Evolutionary conservation across 2,888 invertebrate species (phyloP), one percentile per base, ranked within the genome.

Genomic region (Pristionchus maxplancki): DNA sequence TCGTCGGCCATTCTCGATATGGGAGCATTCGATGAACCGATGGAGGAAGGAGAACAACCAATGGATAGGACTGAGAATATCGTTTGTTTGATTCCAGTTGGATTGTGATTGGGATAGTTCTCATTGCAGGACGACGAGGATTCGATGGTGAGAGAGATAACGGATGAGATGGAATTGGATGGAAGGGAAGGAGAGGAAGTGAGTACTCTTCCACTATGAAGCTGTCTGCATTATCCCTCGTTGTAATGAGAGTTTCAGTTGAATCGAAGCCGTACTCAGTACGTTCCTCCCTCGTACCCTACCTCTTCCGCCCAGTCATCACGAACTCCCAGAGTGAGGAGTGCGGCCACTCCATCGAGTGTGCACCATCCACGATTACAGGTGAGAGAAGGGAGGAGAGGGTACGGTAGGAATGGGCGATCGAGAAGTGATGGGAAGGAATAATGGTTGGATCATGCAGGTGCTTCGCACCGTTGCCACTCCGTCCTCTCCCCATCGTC

Each of bases 61-160:
- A 53, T 50, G 58, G 37, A 84, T 6, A 62, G 62, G 48, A 34
- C 24, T 34, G 62, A 62, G 28, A 5, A 48, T 4, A 81, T 81
- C 28, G 81, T 81, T 17, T 28, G 50, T 13, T 1, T 34, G 13
- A 3, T 67, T 31, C 31, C 17, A 13, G 31, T 15, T 31, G 1
- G 64, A 31, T 4, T 8, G 0, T 40, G 40, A n/a, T 34, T 37
- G 5, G 4, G 9, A n/a, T 24, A 8, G 8, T 9, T 1, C 17
- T 34, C 31, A 34, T 67, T 67, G 13, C 24, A 81, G 50, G 81
- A 81, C 15, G 81, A 81, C 15, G 81, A 81, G 20, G 81, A 81
- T 81, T 81, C 81, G 50, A 81, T 81, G 81, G 50, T 81, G 50
- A 81, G 81, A 81, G 81, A 81, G 37, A 81, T 81, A 11, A 74